Percentiles rank a stretch among this genome's conserved stretches.
phyloP scores from a whole-genome alignment of 2,888 invertebrate species.

The Trypoxylon attenuatum region DNA sequence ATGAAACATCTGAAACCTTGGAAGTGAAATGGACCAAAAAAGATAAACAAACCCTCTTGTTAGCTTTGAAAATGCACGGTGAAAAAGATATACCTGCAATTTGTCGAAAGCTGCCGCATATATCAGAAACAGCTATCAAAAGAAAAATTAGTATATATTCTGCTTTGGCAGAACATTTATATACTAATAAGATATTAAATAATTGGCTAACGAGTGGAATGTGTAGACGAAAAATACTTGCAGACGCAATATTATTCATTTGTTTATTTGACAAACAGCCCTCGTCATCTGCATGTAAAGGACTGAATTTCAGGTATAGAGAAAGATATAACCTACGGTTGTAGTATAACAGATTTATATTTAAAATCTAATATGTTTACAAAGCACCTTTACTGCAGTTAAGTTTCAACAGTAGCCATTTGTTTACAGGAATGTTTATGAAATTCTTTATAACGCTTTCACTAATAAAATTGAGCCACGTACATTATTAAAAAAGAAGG shows the following conservation, averaged over 20 bases:
- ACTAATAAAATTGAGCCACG: constrained; percentile 32
- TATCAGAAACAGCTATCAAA: constrained; percentile 50
- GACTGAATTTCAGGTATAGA: constrained; percentile 46
- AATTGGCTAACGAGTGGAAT: constrained; percentile 57
- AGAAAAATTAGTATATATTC: constrained; percentile 59
- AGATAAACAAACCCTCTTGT: constrained; percentile 60
- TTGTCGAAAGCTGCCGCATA: constrained; percentile 51
- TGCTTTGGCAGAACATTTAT: constrained; percentile 38
- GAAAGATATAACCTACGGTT: too few relatives aligned
- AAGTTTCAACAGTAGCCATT: constrained; percentile 1
- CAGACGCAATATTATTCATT: constrained; percentile 65
- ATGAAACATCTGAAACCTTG: not conserved
- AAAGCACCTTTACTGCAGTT: not conserved
- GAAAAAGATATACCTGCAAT: constrained; percentile 55
- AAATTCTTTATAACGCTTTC: constrained; percentile 60
- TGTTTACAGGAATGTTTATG: constrained; percentile 63
- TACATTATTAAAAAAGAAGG: constrained; percentile 46
- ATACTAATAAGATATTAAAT: constrained; percentile 41
- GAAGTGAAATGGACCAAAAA: constrained; percentile 19
- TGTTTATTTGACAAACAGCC: constrained; percentile 64
- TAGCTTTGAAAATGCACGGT: constrained; percentile 60
- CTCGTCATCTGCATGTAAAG: not conserved
- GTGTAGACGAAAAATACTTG: constrained; percentile 53
- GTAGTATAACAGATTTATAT: not conserved
- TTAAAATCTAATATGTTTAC: not conserved